Base-by-base conservation (phyloP, 2,797 vertebrate species). In the Scyliorhinus canicula region DNA sequence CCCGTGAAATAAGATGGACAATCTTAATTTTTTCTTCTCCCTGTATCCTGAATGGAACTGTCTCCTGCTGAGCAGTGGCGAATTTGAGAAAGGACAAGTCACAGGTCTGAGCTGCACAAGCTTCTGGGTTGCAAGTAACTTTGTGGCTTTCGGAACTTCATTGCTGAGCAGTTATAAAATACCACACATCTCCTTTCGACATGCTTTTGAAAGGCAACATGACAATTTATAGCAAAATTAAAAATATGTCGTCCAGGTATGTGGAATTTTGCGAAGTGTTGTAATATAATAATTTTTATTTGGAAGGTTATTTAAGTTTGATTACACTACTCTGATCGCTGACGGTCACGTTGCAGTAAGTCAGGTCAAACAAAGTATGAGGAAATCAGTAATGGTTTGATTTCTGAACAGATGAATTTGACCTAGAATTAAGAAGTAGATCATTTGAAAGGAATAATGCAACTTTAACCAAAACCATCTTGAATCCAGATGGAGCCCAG, bases 401-500 rank as follows among this genome's bases (percentile, higher is more conserved):
- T 74, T 74, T 94, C 50, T 35, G 26, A 52, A 94, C 47, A 69
- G 55, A 94, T 94, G 47, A 94, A 94, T 94, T 94, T 52, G 65
- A 94, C 65, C 67, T 94, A 16, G 67, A 74, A 52, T 74, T 71
- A 74, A 31, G 14, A 35, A n/a, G 31, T 52, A 74, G 67, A 94
- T 52, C 12, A 74, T 94, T 94, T 50, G 93, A 74, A 69, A 74
- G 69, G 47, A 47, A 74, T 71, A 52, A 71, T 55, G 44, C 50
- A 94, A 35, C 47, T 74, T 74, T 94, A 74, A 71, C 67, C 93
- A 94, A 94, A 94, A n/a, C 47, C 67, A 74, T 94, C 50, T 74
- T 94, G 93, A 94, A 94, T 71, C 47, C 93, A 94, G 93, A 94
- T 94, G 93, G 93, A 94, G 67, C 65, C 93, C 47, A 71, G 93